A percentile compares a stretch with the other conserved stretches of the same genome.
phyloP scores from a whole-genome alignment of 1,140 invertebrate genomes.

The Teleogryllus occipitalis region DNA sequence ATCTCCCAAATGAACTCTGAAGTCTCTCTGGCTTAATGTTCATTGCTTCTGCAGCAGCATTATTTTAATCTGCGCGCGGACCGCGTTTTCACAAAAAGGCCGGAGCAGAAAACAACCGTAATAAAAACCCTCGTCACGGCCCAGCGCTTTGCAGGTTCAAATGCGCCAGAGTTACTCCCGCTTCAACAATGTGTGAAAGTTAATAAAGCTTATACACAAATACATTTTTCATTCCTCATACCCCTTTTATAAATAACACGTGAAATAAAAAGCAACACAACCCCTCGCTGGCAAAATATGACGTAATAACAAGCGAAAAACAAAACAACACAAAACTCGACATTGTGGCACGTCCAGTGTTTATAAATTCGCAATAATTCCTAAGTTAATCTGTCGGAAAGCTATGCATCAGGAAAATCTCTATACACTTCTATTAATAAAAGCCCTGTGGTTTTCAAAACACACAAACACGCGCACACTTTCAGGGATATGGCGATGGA shows the following conservation, averaged over 20 bases:
- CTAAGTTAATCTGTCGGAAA: not conserved
- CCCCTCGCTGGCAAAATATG: not conserved
- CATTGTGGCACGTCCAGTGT: not conserved
- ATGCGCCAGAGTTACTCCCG: not conserved
- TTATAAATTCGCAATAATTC: constrained; percentile 6
- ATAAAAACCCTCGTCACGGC: not conserved
- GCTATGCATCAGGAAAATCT: constrained; percentile 4
- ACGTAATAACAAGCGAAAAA: not conserved
- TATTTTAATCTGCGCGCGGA: not conserved
- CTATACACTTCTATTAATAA: constrained; percentile 6
- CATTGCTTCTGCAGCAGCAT: not conserved
- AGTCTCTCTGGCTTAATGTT: not conserved
- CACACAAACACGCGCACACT: not conserved
- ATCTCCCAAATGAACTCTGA: not conserved
- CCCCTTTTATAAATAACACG: not conserved
- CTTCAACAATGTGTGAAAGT: constrained; percentile 4
- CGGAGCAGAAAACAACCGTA: not conserved
- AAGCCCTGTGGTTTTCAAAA: constrained; percentile 4
- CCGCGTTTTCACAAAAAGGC: not conserved
- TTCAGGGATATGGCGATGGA: not conserved
- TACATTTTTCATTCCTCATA: constrained; percentile 1
- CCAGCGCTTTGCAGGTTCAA: not conserved
- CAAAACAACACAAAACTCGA: not conserved
- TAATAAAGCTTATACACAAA: constrained; percentile 6
- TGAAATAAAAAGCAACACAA: constrained; percentile 1